Percentiles rank a stretch among this genome's conserved stretches.
Evolutionary conservation across 2,888 invertebrate genomes (phyloP).

Genomic region (Phlogophora meticulosa): DNA sequence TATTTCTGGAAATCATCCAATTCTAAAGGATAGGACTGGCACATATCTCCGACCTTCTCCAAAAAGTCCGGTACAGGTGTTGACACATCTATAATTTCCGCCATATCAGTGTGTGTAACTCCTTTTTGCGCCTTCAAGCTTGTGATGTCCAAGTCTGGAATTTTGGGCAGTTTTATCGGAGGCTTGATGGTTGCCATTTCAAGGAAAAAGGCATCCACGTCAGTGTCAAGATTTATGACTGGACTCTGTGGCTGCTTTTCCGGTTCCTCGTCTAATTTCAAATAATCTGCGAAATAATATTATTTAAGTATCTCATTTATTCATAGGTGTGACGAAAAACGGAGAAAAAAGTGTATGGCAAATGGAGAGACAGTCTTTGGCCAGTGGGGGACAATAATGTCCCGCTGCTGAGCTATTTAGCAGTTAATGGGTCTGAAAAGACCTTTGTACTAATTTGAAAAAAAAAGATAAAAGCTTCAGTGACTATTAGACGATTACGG

Average conservation of each 20-base stretch:
- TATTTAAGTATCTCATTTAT: background rate
- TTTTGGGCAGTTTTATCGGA: conserved; percentile 83
- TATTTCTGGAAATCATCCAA: conserved; percentile 99
- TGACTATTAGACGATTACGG: no score
- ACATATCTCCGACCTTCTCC: conserved; percentile 95
- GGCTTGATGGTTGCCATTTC: conserved; percentile 84
- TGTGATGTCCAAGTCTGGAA: conserved; percentile 93
- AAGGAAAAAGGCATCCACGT: conserved; percentile 81
- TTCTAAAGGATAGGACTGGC: conserved; percentile 96
- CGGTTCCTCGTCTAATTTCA: conserved; percentile 84
- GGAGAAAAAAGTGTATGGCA: no score
- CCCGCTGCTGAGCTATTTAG: no score
- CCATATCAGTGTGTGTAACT: conserved; percentile 94
- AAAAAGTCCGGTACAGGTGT: conserved; percentile 95
- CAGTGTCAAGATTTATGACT: conserved; percentile 68
- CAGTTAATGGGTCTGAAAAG: no score
- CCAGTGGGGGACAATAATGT: no score
- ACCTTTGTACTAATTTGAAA: no score
- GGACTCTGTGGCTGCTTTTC: conserved; percentile 68
- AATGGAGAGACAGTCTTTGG: no score
- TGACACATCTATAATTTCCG: conserved; percentile 96
- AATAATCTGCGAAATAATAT: conserved; percentile 76
- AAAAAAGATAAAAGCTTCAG: no score
- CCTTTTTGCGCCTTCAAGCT: conserved; percentile 84
- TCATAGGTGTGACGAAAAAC: no score